A percentile compares a stretch with the other conserved stretches of the same genome.
These are phyloP conservation scores for Sebastiscus tertius DNA, from an alignment of 2,797 vertebrate genomes.

Conservation along the genomic window DNA sequence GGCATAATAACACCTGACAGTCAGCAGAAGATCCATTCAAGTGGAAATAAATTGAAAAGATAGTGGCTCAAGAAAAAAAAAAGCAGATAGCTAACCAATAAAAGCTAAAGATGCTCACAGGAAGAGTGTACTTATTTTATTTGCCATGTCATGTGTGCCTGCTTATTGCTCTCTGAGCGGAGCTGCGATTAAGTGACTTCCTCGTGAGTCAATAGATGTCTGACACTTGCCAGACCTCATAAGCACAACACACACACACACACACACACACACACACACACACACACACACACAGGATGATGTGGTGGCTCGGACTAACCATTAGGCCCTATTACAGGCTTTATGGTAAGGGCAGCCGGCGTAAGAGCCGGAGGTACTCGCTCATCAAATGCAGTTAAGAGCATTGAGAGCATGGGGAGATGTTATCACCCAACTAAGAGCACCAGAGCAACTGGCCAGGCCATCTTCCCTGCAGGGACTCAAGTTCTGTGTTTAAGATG, in stretches of 20 bases:
- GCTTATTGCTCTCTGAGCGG: slow-evolving; percentile 17
- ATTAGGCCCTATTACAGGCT: slow-evolving; percentile 67
- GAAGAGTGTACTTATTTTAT: slow-evolving; percentile 10
- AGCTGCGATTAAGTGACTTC: slow-evolving; percentile 36
- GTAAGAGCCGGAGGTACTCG: slow-evolving; percentile 55
- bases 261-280: slow-evolving; percentile 15
- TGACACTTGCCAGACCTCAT: slow-evolving; percentile 65
- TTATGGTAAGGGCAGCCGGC: slow-evolving; percentile 48
- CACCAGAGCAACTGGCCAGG: slow-evolving; percentile 32
- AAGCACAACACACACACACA: slow-evolving; percentile 29
- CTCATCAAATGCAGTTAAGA: slow-evolving; percentile 70
- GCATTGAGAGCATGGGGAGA: slow-evolving; percentile 64
- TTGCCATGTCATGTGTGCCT: slow-evolving; percentile 2
- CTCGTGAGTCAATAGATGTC: slow-evolving; percentile 14
- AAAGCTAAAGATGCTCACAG: neutral
- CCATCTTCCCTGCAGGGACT: slow-evolving; percentile 33
- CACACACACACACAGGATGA: slow-evolving; percentile 33
- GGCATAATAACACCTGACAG: neutral
- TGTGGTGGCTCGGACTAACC: slow-evolving; percentile 52
- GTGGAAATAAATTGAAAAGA: slow-evolving; percentile 4
- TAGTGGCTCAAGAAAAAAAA: neutral
- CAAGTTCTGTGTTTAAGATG: slow-evolving; percentile 36
- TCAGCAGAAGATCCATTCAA: slow-evolving; percentile 15
- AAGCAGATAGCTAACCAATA: neutral
- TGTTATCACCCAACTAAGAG: slow-evolving; percentile 66